Percentiles rank a stretch among this genome's conserved stretches.
Conservation (phyloP, 2,888 invertebrate genomes). For the Drosophila quinaria region DNA sequence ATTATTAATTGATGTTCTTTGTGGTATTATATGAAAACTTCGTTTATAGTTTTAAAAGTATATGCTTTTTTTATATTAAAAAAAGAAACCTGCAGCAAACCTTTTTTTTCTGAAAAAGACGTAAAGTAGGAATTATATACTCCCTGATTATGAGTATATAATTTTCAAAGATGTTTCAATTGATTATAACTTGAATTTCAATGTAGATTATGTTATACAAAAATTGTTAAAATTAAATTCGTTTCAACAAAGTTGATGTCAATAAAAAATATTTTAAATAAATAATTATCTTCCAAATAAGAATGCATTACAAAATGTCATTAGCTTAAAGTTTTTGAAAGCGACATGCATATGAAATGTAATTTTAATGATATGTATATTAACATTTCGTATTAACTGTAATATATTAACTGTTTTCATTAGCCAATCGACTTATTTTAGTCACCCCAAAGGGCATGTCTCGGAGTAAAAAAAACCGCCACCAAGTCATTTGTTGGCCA, state of each 20-base stretch:
- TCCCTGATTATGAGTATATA: neutral
- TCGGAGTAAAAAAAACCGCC: slow-evolving; percentile 36
- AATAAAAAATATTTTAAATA: neutral
- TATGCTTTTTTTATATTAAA: too few relatives aligned
- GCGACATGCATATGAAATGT: slow-evolving; percentile 13
- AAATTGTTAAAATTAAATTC: neutral
- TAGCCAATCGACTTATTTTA: slow-evolving; percentile 43
- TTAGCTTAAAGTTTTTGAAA: slow-evolving; percentile 14
- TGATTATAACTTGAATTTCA: neutral
- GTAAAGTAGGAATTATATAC: neutral
- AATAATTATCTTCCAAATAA: neutral
- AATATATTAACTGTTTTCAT: slow-evolving; percentile 41
- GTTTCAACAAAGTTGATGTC: neutral
- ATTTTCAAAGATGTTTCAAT: neutral
- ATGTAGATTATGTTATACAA: neutral
- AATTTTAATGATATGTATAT: slow-evolving; percentile 24
- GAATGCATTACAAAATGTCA: slow-evolving; percentile 9
- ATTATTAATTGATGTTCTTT: too few relatives aligned
- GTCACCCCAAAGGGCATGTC: slow-evolving; percentile 43
- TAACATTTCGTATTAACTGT: slow-evolving; percentile 14
- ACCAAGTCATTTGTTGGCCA: slow-evolving; percentile 44
- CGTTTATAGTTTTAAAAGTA: too few relatives aligned
- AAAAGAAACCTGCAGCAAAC: too few relatives aligned
- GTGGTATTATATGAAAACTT: too few relatives aligned
- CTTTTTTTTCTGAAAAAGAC: too few relatives aligned